Evolutionary conservation across 53 echinoderm and acorn worm species (phyloP).

Genomic region (Holothuria leucospilota): DNA sequence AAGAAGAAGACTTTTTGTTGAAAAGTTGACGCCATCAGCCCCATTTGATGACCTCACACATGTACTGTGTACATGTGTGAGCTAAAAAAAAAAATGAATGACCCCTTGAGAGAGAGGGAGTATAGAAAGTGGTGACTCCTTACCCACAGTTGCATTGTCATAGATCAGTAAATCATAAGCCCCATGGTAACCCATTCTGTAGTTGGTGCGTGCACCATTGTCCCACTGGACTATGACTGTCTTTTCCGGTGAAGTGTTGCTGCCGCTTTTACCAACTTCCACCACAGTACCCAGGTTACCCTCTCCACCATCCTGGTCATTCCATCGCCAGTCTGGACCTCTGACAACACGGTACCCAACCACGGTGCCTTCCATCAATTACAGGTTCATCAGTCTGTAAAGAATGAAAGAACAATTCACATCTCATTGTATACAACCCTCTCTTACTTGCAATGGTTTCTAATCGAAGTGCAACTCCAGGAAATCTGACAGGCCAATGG

Average conservation of each 20-base stretch:
- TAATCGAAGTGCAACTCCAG: too few relatives aligned
- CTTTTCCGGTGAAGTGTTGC: constrained; percentile 92
- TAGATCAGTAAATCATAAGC: constrained; percentile 82
- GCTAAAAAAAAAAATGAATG: too few relatives aligned
- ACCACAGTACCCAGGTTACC: constrained; percentile 95
- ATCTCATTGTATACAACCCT: too few relatives aligned
- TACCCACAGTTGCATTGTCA: constrained; percentile 94
- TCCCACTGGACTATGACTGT: constrained; percentile 99
- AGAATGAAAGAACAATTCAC: too few relatives aligned
- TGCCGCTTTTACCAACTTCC: constrained; percentile 87
- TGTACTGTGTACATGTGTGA: too few relatives aligned
- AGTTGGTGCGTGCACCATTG: constrained; percentile 94
- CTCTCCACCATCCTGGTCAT: constrained; percentile 93
- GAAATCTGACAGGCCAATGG: too few relatives aligned
- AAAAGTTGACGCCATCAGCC: too few relatives aligned
- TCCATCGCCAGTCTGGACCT: constrained; percentile 99
- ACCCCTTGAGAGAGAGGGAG: too few relatives aligned
- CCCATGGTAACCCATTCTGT: constrained; percentile 92
- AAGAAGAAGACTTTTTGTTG: too few relatives aligned
- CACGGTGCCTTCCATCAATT: constrained; percentile 18
- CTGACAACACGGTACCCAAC: constrained; percentile 89
- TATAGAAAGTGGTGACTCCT: background rate
- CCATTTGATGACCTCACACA: too few relatives aligned
- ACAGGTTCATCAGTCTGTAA: background rate
- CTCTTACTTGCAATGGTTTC: too few relatives aligned